A percentile compares a stretch with the other conserved stretches of the same genome.
Evolutionary conservation across 2,888 invertebrate genomes (phyloP).

Genomic region (Troides oblongomaculatus): DNA sequence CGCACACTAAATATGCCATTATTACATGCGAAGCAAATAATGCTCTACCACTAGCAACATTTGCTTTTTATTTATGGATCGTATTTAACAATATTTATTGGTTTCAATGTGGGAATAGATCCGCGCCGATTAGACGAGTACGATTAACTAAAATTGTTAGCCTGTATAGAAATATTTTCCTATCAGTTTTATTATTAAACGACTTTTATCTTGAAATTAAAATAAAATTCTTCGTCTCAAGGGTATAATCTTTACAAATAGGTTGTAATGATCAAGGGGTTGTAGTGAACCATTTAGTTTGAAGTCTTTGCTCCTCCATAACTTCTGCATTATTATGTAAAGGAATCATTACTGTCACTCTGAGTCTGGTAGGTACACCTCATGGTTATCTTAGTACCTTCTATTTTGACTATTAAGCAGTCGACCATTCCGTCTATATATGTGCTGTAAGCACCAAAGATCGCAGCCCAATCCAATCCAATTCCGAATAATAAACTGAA

Average conservation of each 20-base stretch:
- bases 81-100: slow-evolving; percentile 28
- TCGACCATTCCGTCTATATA: no score
- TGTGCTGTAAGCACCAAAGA: no score
- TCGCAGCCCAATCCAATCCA: no score
- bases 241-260: neutral
- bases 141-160: slow-evolving; percentile 6
- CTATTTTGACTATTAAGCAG: no score
- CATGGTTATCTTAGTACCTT: neutral
- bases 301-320: no score
- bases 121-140: slow-evolving; percentile 2
- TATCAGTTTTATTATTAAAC: neutral
- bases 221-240: neutral
- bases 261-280: no score
- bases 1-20: slow-evolving; percentile 78
- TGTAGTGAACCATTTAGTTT: no score
- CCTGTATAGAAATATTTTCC: slow-evolving; percentile 8
- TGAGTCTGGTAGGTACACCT: neutral
- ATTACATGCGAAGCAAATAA: slow-evolving; percentile 77
- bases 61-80: slow-evolving; percentile 56
- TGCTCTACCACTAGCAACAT: slow-evolving; percentile 55
- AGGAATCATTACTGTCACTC: neutral
- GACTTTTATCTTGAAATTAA: neutral
- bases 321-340: no score
- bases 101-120: slow-evolving; percentile 28
- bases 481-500: no score